Evolutionary conservation across 2,888 invertebrate genomes (phyloP).

Genomic region (Lasioglossum lativentre): DNA sequence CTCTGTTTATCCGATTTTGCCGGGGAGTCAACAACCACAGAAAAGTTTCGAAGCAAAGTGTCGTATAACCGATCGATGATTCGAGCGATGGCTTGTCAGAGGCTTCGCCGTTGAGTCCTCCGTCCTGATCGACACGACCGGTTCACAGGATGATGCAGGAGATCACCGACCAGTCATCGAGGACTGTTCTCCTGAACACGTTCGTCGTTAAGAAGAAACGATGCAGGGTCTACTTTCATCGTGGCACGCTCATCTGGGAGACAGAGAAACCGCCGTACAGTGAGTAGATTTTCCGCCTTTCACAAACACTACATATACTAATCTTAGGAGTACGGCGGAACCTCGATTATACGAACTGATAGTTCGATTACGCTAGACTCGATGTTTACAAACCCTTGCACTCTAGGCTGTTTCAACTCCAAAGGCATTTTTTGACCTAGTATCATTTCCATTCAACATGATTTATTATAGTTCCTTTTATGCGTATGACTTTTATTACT

Average conservation of each 20-base stretch:
- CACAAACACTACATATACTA: neutral
- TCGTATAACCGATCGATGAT: neutral
- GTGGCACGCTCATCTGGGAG: constrained; percentile 88
- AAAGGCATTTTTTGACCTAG: neutral
- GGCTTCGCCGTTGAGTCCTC: neutral
- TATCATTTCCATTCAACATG: neutral
- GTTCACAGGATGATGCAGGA: constrained; percentile 75
- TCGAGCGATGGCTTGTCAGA: neutral
- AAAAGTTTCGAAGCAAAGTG: neutral
- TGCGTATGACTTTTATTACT: too few relatives aligned
- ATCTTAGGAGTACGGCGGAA: neutral
- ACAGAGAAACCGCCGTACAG: constrained; percentile 86
- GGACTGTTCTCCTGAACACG: constrained; percentile 85
- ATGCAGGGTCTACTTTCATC: constrained; percentile 88
- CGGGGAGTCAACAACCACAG: neutral
- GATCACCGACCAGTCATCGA: constrained; percentile 71
- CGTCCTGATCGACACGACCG: neutral
- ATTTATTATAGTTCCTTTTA: neutral
- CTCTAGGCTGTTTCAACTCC: neutral
- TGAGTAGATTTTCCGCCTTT: constrained; percentile 79
- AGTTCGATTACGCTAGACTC: neutral
- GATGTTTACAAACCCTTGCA: neutral
- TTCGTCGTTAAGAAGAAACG: constrained; percentile 88
- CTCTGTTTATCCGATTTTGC: constrained; percentile 16
- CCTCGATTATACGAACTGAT: neutral